These are phyloP conservation scores for Stegodyphus dumicola DNA, from an alignment of 1,140 invertebrate genomes.

Conservation along the genomic window DNA sequence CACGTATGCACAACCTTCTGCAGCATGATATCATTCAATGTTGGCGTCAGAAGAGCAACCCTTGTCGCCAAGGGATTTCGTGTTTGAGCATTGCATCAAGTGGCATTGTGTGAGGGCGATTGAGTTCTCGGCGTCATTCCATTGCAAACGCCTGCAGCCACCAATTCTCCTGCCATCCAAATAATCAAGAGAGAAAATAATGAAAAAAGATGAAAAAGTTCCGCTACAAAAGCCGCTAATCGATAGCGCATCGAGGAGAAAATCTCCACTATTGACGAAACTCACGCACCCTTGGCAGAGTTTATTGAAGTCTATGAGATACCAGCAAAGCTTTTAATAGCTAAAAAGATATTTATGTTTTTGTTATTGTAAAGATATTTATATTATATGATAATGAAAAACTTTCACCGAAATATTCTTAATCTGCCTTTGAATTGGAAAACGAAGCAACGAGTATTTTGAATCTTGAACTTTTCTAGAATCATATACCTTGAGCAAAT, in stretches of 20 bases:
- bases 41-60: not conserved
- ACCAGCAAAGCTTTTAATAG: too few species aligned
- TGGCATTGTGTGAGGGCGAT: slow-evolving; percentile 51
- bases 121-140: slow-evolving; percentile 51
- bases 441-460: too few species aligned
- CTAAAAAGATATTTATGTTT: too few species aligned
- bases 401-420: too few species aligned
- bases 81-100: slow-evolving; percentile 52
- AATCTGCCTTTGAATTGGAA: too few species aligned
- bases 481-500: too few species aligned
- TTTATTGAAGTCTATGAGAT: too few species aligned
- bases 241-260: slow-evolving; percentile 19
- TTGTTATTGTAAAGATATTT: too few species aligned
- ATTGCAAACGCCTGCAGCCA: slow-evolving; percentile 40
- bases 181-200: slow-evolving; percentile 32
- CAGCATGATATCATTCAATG: not conserved
- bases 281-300: not conserved
- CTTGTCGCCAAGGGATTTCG: slow-evolving; percentile 23
- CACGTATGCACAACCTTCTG: too few species aligned
- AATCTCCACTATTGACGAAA: slow-evolving; percentile 2
- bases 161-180: slow-evolving; percentile 37
- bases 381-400: too few species aligned
- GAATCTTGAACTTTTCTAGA: too few species aligned
- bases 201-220: slow-evolving; percentile 37
- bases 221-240: slow-evolving; percentile 25